Percentiles rank a stretch among this genome's conserved stretches.
Conservation (phyloP, 2,797 vertebrate genomes). For the Peromyscus melanophrys region DNA sequence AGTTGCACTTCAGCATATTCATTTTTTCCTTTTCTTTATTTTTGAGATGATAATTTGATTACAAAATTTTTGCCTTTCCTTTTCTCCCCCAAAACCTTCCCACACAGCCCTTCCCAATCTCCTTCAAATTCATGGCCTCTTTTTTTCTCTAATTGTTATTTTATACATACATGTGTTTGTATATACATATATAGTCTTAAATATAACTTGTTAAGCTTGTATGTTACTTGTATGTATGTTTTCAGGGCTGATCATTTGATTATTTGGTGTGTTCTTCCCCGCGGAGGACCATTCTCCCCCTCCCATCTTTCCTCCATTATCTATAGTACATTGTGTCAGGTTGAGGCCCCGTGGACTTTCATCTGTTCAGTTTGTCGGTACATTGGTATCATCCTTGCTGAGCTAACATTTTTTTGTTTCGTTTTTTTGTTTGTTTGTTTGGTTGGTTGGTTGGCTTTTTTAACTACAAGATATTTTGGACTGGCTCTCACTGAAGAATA, state of each 20-base stretch:
- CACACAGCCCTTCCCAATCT: background rate
- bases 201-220: background rate
- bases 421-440: background rate
- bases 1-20: background rate
- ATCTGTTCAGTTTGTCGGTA: background rate
- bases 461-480: background rate
- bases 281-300: background rate
- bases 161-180: background rate
- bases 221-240: background rate
- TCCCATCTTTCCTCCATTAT: background rate
- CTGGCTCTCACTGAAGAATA: background rate
- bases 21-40: background rate
- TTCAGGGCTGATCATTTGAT: background rate
- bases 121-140: background rate
- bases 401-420: background rate
- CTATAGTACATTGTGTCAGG: background rate
- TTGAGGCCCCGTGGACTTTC: background rate
- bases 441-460: background rate
- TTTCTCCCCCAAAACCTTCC: background rate
- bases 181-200: background rate
- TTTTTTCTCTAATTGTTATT: background rate
- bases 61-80: background rate
- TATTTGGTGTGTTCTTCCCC: background rate
- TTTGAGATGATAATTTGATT: background rate
- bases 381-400: background rate